Evolutionary conservation across 2,797 vertebrate species (phyloP), one percentile per base, ranked within the genome.

Genomic region (Hybognathus amarus): DNA sequence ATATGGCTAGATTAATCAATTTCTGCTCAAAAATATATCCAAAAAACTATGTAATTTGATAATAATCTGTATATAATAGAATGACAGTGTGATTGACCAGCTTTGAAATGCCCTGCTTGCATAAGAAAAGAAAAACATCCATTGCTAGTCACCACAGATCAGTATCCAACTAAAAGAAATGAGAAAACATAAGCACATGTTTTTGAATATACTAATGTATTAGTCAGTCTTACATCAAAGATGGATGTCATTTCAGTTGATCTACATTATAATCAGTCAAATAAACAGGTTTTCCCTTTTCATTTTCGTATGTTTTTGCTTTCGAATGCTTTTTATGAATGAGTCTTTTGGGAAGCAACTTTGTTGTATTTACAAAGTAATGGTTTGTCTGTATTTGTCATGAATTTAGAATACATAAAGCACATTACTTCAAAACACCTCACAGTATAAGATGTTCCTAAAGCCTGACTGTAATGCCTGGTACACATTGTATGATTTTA

Each of bases 391-490:
- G 17, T 4, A 45, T 45, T 45, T 45, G 42, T 45, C 42, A 45
- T 45, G 42, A 12, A 59, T 42, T 45, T 38, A 45, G 50, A 38
- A 15, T 45, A 11, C 74, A 30, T 76, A 77, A 86, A 78, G 11
- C 0, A 45, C 80, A 54, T 69, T 54, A 56, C 77, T 89, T 78
- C 80, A 82, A 83, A 85, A 52, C 38, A 10, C 40, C 33, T 85
- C 66, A 74, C 77, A 67, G 75, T 71, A 67, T 75, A 81, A 85
- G 77, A 85, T 79, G 70, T 82, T 70, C 84, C 52, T 83, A 61
- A 66, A 47, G 61, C 42, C 69, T 38, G 68, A 6, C 73, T 86
- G 42, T 15, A 45, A 45, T 4, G 4, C 42, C 42, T 45, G 12
- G 12, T 5, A 45, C 42, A 45, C 42, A 45, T 13, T 45, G 42